A percentile compares a stretch with the other conserved stretches of the same genome.
Conservation (phyloP, 2,888 invertebrate genomes). For the Nomada lathburiana region DNA sequence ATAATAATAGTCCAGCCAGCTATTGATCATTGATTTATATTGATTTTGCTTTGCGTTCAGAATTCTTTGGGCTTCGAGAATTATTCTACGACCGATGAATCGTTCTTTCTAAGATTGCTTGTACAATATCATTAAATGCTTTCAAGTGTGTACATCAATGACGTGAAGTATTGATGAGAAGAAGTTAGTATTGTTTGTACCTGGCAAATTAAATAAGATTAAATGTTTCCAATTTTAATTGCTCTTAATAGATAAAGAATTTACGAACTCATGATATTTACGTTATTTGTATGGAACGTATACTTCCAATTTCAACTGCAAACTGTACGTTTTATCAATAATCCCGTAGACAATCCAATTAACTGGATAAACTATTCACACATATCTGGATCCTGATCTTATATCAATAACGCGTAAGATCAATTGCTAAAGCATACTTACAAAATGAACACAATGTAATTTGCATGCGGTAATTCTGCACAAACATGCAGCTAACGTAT, state of each 20-base stretch:
- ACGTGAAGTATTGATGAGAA: too few relatives aligned
- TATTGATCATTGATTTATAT: not conserved
- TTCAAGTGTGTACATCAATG: too few relatives aligned
- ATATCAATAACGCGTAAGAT: conserved; percentile 24
- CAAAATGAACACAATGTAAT: conserved; percentile 39
- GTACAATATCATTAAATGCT: too few relatives aligned
- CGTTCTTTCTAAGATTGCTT: too few relatives aligned
- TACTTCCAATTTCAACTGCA: not conserved
- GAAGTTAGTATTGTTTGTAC: too few relatives aligned
- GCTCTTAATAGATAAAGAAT: too few relatives aligned
- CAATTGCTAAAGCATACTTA: conserved; percentile 53
- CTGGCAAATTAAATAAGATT: not conserved
- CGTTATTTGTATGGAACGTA: not conserved
- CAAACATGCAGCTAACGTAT: too few relatives aligned
- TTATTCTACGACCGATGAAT: not conserved
- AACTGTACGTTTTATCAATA: not conserved
- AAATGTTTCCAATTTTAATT: not conserved
- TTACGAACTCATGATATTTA: too few relatives aligned
- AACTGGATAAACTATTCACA: conserved; percentile 37
- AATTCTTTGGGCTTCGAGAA: not conserved
- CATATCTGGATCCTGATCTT: conserved; percentile 12
- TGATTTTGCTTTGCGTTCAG: not conserved
- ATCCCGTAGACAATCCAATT: conserved; percentile 10
- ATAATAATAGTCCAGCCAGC: not conserved
- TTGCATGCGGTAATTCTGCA: conserved; percentile 12